Conservation (phyloP, 30 jellyfish, hydroid and myxozoan genomes). For the Turritopsis rubra region DNA sequence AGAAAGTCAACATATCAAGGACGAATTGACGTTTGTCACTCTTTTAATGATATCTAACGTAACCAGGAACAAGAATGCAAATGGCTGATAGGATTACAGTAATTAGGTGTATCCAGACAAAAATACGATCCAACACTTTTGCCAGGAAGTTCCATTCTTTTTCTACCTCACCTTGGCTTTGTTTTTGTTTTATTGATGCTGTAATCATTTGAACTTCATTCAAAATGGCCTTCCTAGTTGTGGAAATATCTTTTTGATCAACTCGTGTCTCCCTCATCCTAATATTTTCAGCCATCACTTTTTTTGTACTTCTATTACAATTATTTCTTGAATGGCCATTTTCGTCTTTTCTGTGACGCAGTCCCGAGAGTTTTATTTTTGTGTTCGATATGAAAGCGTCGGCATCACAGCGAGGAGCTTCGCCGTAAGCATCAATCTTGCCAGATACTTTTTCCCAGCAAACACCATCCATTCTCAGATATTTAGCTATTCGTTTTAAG, state of each 20-base stretch:
- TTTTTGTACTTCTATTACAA: background rate
- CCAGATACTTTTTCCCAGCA: background rate
- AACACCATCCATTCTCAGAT: constrained; percentile 33
- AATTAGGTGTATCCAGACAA: constrained; percentile 65
- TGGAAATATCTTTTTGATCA: background rate
- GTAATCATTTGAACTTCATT: constrained; percentile 63
- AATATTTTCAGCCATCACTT: background rate
- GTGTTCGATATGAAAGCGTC: background rate
- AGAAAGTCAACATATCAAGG: too few relatives aligned
- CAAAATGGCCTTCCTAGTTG: constrained; percentile 38
- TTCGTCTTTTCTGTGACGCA: background rate
- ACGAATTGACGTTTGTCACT: too few relatives aligned
- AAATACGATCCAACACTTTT: constrained; percentile 69
- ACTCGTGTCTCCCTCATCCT: background rate
- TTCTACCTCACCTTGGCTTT: constrained; percentile 43
- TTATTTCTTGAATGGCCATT: constrained; percentile 4
- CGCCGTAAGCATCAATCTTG: background rate
- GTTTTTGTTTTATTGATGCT: background rate
- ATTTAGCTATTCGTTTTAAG: constrained; percentile 33
- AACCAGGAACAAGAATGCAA: constrained; percentile 65
- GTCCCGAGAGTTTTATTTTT: background rate
- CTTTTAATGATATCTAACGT: constrained; percentile 32
- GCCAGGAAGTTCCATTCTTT: constrained; percentile 79
- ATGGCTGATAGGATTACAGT: constrained; percentile 44
- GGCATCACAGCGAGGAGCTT: background rate